These are phyloP conservation scores for Podarcis cretensis DNA, from an alignment of 2,113 vertebrate genomes.

Conservation along the genomic window DNA sequence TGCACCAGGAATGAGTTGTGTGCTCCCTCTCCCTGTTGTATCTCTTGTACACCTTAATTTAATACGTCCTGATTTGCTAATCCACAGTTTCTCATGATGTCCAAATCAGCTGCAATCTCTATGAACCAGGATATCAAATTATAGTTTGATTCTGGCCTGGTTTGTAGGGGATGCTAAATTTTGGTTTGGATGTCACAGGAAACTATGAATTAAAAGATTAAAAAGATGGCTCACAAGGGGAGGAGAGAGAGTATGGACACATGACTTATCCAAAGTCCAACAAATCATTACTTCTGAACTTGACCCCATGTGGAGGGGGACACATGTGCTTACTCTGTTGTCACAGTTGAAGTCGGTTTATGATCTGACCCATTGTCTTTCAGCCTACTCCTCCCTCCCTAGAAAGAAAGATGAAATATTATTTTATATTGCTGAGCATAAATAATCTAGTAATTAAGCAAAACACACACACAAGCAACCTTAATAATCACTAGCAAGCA, in stretches of 20 bases:
- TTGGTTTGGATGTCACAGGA: not conserved
- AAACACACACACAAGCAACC: constrained; percentile 47
- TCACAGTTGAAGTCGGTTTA: not conserved
- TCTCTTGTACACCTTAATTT: not conserved
- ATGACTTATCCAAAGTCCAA: not conserved
- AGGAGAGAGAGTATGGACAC: not conserved
- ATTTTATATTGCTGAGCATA: constrained; percentile 71
- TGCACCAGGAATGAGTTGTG: not conserved
- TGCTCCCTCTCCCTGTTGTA: too few relatives aligned
- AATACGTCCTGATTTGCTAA: not conserved
- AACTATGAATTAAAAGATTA: not conserved
- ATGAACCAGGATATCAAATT: not conserved
- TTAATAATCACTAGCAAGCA: constrained; percentile 79
- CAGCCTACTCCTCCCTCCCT: not conserved
- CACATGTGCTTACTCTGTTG: not conserved
- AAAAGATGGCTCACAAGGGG: not conserved
- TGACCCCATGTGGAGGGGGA: not conserved
- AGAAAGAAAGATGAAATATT: constrained; percentile 48
- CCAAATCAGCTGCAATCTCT: not conserved
- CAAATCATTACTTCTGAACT: not conserved
- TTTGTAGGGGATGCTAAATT: not conserved
- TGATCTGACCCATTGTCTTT: not conserved
- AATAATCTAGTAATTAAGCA: constrained; percentile 76
- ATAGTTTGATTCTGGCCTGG: not conserved
- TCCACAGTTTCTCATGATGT: not conserved